These are phyloP conservation scores for Drosophila planitibia DNA, from an alignment of 2,888 invertebrate species.

Conservation along the genomic window DNA sequence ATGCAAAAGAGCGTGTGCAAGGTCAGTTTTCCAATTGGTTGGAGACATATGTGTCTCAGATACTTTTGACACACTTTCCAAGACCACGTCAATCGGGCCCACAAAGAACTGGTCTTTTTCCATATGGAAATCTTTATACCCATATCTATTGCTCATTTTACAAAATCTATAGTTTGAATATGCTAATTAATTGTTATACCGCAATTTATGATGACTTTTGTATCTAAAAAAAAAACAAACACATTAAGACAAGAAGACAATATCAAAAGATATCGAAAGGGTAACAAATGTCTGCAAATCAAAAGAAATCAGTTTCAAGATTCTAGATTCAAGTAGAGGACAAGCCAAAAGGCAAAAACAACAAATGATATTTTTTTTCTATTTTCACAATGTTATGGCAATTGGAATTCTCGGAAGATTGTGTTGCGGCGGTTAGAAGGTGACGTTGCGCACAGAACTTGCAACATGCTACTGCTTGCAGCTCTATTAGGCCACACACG, in stretches of 20 bases:
- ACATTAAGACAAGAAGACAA: background rate
- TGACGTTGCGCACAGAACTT: constrained; percentile 16
- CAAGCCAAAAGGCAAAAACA: background rate
- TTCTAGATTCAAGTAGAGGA: background rate
- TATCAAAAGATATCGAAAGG: background rate
- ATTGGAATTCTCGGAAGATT: constrained; percentile 5
- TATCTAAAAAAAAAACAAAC: background rate
- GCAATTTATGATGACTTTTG: constrained; percentile 12
- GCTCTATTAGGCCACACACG: constrained; percentile 52
- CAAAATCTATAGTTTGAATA: constrained; percentile 4
- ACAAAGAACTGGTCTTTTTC: constrained; percentile 49
- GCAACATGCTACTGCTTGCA: constrained; percentile 26
- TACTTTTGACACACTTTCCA: constrained; percentile 53
- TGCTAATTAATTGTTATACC: constrained; percentile 20
- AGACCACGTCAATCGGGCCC: constrained; percentile 8
- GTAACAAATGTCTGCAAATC: background rate
- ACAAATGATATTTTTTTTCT: background rate
- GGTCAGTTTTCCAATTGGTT: constrained; percentile 66
- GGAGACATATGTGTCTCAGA: constrained; percentile 21
- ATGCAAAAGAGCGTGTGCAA: constrained; percentile 66
- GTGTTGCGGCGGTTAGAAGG: constrained; percentile 5
- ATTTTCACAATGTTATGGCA: constrained; percentile 7
- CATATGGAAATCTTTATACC: constrained; percentile 31
- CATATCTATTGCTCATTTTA: constrained; percentile 25
- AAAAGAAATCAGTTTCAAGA: background rate